Evolutionary conservation across 2,888 invertebrate species (phyloP).

Genomic region (Seira sanloemensis): DNA sequence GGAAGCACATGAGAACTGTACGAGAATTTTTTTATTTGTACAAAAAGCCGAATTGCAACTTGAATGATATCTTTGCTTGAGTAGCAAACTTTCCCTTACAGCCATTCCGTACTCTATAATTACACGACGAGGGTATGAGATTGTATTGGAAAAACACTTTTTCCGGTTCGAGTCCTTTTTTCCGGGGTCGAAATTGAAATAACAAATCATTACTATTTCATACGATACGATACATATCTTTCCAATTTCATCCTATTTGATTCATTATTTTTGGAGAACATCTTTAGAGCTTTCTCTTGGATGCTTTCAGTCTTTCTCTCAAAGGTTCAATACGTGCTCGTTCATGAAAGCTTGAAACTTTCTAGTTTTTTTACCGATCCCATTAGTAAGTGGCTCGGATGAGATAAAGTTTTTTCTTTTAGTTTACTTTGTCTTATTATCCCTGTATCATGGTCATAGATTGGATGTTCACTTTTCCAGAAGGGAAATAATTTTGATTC

Average conservation of each 20-base stretch:
- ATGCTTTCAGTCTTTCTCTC: not conserved
- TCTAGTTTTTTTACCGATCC: conserved; percentile 40
- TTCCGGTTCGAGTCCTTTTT: not conserved
- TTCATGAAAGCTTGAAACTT: no score
- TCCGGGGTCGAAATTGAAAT: conserved; percentile 41
- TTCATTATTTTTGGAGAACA: not conserved
- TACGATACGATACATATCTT: conserved; percentile 47
- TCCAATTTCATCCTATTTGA: conserved; percentile 12
- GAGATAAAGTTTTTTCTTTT: conserved; percentile 48
- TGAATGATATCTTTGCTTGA: conserved; percentile 40
- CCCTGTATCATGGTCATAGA: conserved; percentile 40
- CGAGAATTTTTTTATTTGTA: no score
- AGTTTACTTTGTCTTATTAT: conserved; percentile 54
- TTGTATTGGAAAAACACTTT: no score
- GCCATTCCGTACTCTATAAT: no score
- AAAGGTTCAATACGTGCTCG: no score
- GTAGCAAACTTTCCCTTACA: no score
- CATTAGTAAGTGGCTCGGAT: conserved; percentile 50
- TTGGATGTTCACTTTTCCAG: conserved; percentile 6
- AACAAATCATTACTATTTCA: conserved; percentile 61
- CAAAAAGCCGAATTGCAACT: conserved; percentile 17
- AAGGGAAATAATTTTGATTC: conserved; percentile 53
- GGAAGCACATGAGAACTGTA: no score
- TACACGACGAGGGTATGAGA: no score
- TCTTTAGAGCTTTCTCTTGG: not conserved